Evolutionary conservation across 2,113 vertebrate genomes (phyloP), one percentile per base, ranked within the genome.

Genomic region (human (Homo sapiens)): DNA sequence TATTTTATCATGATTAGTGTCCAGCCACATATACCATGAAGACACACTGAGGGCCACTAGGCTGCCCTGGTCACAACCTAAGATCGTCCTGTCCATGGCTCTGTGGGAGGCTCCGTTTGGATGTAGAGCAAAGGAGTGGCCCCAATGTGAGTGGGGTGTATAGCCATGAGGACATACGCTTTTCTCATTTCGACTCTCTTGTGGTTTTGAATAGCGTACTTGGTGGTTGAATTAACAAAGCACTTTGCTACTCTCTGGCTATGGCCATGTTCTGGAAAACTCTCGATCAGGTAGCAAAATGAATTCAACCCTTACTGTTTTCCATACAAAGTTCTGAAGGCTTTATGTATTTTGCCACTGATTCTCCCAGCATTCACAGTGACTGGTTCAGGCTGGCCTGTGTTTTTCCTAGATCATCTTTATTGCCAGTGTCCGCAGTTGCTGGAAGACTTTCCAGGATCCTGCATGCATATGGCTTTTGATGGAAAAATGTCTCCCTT

Each of bases 401-500:
- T 27, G 87, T 84, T 92, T 59, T 82, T 12, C 55, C 80, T 83
- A 30, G 68, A 91, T 96, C 61, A 79, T 97, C 96, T 98, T 97
- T 89, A 97, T 80, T 94, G 57, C 95, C 82, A 92, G 72, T 32
- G 48, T 92, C 91, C 83, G 88, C 75, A 50, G 35, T 64, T 89
- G 95, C 90, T 96, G 89, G 92, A 97, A 94, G 97, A 87, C 78
- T 96, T 94, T 96, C 81, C 68, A 93, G 84, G 83, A 97, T 20
- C 57, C 93, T 96, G 66, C 9, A 8, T 94, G 86, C 95, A 93
- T 68, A 95, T 70, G 82, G 81, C 89, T 97, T 97, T 96, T 95
- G 96, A 97, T 0, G 30, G 95, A 98, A 97, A 98, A 97, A 98
- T 93, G 90, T 94, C 96, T 98, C 98, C 97, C 96, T 94, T 87